Conservation (phyloP, 2,888 invertebrate species). For the Leptinotarsa haldemani region DNA sequence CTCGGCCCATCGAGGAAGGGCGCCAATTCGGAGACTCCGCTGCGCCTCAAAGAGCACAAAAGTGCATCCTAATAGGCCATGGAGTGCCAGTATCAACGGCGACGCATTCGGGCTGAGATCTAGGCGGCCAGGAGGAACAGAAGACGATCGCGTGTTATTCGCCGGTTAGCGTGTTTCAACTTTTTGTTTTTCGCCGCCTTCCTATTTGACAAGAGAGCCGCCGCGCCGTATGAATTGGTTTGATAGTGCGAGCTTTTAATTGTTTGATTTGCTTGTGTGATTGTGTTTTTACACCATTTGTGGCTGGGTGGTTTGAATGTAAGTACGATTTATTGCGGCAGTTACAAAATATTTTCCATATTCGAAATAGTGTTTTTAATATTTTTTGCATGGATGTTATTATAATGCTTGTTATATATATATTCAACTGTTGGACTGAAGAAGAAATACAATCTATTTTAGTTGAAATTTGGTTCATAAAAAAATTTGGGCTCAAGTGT, state of each 20-base stretch:
- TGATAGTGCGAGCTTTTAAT: constrained; percentile 17
- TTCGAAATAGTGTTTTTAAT: neutral
- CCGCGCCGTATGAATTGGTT: constrained; percentile 17
- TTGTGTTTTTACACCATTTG: constrained; percentile 15
- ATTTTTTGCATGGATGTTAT: neutral
- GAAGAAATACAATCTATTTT: too few species aligned
- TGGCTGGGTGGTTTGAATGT: constrained; percentile 8
- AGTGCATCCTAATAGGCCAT: constrained; percentile 46
- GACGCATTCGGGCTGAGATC: constrained; percentile 53
- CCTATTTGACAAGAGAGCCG: constrained; percentile 24
- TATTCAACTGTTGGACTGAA: too few species aligned
- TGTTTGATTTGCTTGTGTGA: constrained; percentile 20
- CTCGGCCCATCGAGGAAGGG: constrained; percentile 36
- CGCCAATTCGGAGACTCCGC: constrained; percentile 39
- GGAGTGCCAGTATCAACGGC: constrained; percentile 54
- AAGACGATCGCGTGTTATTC: constrained; percentile 47
- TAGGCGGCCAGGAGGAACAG: constrained; percentile 50
- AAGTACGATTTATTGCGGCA: constrained; percentile 2
- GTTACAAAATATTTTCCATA: neutral
- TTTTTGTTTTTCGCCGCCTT: constrained; percentile 41
- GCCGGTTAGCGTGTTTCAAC: constrained; percentile 39
- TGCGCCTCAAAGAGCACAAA: constrained; percentile 46
- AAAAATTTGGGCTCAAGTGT: too few species aligned
- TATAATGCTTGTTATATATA: neutral
- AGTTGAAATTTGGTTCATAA: too few species aligned